Evolutionary conservation across 1,140 invertebrate species (phyloP).

Genomic region (Chelonus insularis): DNA sequence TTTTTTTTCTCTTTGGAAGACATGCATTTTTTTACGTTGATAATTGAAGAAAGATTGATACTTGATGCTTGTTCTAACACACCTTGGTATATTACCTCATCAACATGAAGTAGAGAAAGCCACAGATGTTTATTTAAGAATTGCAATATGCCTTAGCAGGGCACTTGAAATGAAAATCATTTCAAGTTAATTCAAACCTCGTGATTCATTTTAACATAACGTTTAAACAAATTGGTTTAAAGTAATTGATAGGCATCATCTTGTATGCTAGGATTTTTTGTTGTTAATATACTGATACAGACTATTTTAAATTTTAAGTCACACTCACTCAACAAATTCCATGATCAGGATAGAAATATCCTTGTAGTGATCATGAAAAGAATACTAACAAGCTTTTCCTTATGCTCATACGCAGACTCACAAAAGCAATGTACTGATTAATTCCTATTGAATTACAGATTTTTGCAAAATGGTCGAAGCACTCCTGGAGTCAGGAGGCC

Average conservation of each 20-base stretch:
- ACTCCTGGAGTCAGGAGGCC: constrained; percentile 52
- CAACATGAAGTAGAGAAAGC: constrained; percentile 10
- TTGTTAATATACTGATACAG: neutral
- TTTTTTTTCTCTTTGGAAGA: neutral
- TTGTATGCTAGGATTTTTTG: no score
- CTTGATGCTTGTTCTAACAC: neutral
- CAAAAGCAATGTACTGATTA: no score
- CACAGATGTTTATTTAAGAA: constrained; percentile 2
- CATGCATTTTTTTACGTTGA: constrained; percentile 1
- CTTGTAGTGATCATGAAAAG: neutral
- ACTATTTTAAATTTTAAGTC: constrained; percentile 4
- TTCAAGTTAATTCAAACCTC: no score
- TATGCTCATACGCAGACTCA: no score
- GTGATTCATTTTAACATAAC: no score
- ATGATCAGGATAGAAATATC: constrained; percentile 18
- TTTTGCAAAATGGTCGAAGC: constrained; percentile 52
- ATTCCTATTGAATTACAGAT: no score
- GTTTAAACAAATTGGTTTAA: no score
- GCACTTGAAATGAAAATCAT: neutral
- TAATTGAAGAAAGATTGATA: constrained; percentile 11
- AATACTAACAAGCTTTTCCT: neutral
- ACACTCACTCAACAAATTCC: constrained; percentile 7
- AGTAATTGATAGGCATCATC: no score
- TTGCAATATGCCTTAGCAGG: neutral
- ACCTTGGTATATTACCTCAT: constrained; percentile 13